Percentiles rank a stretch among this genome's conserved stretches.
These are phyloP conservation scores for Hylia prasina DNA, from an alignment of 2,113 vertebrate species.

Conservation along the genomic window DNA sequence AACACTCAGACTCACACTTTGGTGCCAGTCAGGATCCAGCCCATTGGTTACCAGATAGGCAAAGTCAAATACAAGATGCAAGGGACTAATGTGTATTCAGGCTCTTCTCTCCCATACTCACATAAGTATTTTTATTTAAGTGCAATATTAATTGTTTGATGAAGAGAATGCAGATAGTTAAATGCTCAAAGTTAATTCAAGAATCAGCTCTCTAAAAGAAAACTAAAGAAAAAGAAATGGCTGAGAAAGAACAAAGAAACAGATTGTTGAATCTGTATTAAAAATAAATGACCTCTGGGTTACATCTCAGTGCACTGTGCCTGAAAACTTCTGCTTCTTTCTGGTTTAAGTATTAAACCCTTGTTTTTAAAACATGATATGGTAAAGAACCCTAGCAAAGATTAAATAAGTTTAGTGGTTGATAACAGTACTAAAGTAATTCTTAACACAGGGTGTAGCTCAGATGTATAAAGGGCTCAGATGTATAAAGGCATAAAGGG, in stretches of 20 bases:
- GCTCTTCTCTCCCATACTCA: neutral
- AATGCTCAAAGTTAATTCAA: neutral
- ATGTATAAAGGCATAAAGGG: neutral
- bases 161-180: conserved; percentile 4
- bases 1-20: neutral
- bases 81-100: neutral
- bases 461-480: neutral
- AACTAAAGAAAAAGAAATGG: neutral
- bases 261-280: neutral
- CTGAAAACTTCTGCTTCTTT: neutral
- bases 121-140: neutral
- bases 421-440: neutral
- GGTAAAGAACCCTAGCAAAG: neutral
- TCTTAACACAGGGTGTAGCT: neutral
- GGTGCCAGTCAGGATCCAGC: neutral
- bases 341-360: neutral
- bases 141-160: neutral
- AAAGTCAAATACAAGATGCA: neutral
- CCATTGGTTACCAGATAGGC: neutral
- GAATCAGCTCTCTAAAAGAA: neutral
- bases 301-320: neutral
- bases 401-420: neutral
- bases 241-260: neutral
- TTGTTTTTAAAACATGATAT: neutral
- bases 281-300: conserved; percentile 33